Conservation (phyloP, 2,888 invertebrate genomes). For the Dolichopus griseipennis region DNA sequence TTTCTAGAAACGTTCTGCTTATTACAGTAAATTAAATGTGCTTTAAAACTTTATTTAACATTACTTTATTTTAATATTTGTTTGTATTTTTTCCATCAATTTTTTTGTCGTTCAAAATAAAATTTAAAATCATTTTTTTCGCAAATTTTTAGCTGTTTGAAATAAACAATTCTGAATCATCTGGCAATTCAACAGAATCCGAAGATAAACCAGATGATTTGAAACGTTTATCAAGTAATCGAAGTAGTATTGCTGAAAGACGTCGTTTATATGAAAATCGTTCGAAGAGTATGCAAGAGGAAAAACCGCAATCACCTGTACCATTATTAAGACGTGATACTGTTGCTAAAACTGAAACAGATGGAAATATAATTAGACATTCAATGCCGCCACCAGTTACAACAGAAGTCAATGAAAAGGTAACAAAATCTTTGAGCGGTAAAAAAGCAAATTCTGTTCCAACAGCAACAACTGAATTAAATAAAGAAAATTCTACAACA, state of each 20-base stretch:
- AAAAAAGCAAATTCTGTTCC: conserved; percentile 35
- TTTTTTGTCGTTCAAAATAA: too few relatives aligned
- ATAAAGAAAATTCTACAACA: conserved; percentile 34
- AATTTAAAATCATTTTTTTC: too few relatives aligned
- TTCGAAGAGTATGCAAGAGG: conserved; percentile 58
- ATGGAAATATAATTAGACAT: conserved; percentile 21
- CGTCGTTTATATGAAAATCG: conserved; percentile 68
- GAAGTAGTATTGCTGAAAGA: conserved; percentile 67
- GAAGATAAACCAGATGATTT: conserved; percentile 47
- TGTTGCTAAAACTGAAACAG: conserved; percentile 39
- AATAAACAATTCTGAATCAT: conserved; percentile 40
- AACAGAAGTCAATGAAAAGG: conserved; percentile 50
- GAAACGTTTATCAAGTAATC: conserved; percentile 53
- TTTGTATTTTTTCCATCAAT: too few relatives aligned
- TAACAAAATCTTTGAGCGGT: conserved; percentile 20
- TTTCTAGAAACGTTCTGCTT: too few relatives aligned
- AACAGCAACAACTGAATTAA: conserved; percentile 40
- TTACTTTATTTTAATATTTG: too few relatives aligned
- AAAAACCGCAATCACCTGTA: conserved; percentile 65
- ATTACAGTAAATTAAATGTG: too few relatives aligned
- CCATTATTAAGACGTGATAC: conserved; percentile 64
- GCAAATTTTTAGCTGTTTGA: conserved; percentile 37
- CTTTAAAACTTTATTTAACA: too few relatives aligned
- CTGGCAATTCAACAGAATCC: conserved; percentile 49
- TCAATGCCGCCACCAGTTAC: conserved; percentile 19